Base-by-base conservation (phyloP, 2,888 invertebrate genomes). In the Gibbula magus region DNA sequence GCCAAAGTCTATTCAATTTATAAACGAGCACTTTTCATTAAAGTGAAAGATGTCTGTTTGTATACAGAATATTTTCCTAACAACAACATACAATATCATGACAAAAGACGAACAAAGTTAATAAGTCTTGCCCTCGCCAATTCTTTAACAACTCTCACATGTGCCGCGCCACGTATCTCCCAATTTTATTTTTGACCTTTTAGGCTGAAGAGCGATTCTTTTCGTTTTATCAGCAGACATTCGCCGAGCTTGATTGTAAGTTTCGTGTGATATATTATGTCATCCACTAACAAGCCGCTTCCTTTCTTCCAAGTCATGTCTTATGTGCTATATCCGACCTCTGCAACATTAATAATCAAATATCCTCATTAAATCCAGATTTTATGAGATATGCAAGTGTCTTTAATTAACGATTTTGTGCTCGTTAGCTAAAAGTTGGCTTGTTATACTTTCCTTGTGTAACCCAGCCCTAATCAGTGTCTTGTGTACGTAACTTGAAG, bases 331-430 rank as follows among this genome's bases (percentile, higher is more conserved):
- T 22, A 29, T 25, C 25, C 29, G 61, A 61, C 61, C 61, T 29
- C 13, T 3, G 3, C 61, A 2, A 16, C 61, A 61, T 61, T 61
- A 61, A 61, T 61, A 61, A 61, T 61, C 61, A 61, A 61, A 61
- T 61, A 16, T 61, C 61, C 61, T 61, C 61, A 61, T 61, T 61
- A 61, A 61, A 61, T 61, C 61, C 29, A 29, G 61, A 22, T 61
- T 61, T 61, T 61, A 61, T 61, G 25, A 61, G 61, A 61, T 61
- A 61, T 61, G 61, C 61, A 61, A 61, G 61, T 61, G 61, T 61
- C 61, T 61, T 61, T 61, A 61, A 61, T 61, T 61, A 61, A 61
- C 61, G 61, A 61, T 61, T 29, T 25, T 61, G 61, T 25, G 25
- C 61, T 61, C 61, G 61, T 61, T 61, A 61, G 61, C 61, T 25